phyloP scores from a whole-genome alignment of 2,113 vertebrate species.

The Cebidichthys violaceus region DNA sequence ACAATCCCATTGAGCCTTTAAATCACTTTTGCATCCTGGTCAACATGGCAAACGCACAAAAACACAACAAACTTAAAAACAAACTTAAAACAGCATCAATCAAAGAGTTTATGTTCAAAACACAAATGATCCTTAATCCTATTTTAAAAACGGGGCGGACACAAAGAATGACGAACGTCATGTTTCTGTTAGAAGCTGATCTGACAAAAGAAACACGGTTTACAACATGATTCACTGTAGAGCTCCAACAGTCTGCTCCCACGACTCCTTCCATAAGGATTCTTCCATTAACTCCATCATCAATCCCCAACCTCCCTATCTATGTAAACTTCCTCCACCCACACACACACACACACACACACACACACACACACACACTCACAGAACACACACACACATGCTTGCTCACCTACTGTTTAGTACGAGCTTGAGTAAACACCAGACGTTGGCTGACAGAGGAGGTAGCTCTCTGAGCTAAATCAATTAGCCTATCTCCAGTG shows the following conservation, averaged over 20 bases:
- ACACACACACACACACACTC: neutral
- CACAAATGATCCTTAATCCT: neutral
- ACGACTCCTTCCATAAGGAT: neutral
- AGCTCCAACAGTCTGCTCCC: slow-evolving; percentile 1
- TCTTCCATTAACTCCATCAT: slow-evolving; percentile 22
- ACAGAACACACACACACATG: neutral
- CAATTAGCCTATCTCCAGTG: slow-evolving; percentile 65
- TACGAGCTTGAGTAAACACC: slow-evolving; percentile 54
- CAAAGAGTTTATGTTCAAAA: neutral
- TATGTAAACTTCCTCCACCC: neutral
- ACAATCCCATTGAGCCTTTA: neutral
- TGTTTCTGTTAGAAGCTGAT: neutral
- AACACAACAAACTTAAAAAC: too few relatives aligned
- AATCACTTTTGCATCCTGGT: neutral
- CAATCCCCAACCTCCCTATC: slow-evolving; percentile 1
- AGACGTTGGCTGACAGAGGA: slow-evolving; percentile 63
- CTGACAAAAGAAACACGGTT: neutral
- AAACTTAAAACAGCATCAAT: too few relatives aligned
- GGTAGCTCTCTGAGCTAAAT: slow-evolving; percentile 63
- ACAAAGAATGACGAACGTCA: neutral
- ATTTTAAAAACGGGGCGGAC: neutral
- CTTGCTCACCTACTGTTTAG: slow-evolving; percentile 44
- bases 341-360: neutral
- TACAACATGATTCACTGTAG: neutral
- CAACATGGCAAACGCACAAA: neutral